Evolutionary conservation across 1,140 invertebrate genomes (phyloP), one percentile per base, ranked within the genome.

Genomic region (Drosophila mayri): DNA sequence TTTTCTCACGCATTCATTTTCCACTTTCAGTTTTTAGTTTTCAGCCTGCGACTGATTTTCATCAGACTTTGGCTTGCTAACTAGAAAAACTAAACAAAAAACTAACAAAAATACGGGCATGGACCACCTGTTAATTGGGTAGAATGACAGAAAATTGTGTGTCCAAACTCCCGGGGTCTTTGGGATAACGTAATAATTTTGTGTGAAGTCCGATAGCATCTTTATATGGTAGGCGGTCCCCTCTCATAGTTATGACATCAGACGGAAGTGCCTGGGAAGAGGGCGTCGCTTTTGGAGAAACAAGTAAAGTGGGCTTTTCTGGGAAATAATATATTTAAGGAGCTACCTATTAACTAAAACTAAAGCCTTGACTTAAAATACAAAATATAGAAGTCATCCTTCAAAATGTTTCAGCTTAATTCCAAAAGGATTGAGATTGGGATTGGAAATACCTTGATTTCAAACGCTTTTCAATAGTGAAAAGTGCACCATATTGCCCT

Each of bases 1-100:
- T 90, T 88, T 90, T 90, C 85, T 90, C 85, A 90, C 85, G 86
- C 86, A 85, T 85, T 85, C 67, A 81, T 85, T 90, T 90, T 90
- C 81, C 86, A 90, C 81, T 90, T 88, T 88, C 85, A 81, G 70
- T 90, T 90, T 88, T 84, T 47, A 59, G 57, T 66, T 66, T 70
- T 55, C 63, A 70, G 52, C 1, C 64, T 65, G 41, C 38, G 18
- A 37, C 70, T 72, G 61, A 90, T 90, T 90, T 90, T 90, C 85
- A 90, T 90, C 54, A 55, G 40, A 60, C 60, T 90, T 90, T 90
- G 85, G 58, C 58, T 63, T 37, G 57, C 66, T 43, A 52, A 60
- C 59, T 30, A 59, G 47, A 58, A 55, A 66, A 59, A 50, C 44
- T 54, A 55, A 58, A 78, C 62, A 68, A 35, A 52, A 52, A 52